Conservation (phyloP, 2,797 vertebrate genomes). For the Amphiprion clarkii region DNA sequence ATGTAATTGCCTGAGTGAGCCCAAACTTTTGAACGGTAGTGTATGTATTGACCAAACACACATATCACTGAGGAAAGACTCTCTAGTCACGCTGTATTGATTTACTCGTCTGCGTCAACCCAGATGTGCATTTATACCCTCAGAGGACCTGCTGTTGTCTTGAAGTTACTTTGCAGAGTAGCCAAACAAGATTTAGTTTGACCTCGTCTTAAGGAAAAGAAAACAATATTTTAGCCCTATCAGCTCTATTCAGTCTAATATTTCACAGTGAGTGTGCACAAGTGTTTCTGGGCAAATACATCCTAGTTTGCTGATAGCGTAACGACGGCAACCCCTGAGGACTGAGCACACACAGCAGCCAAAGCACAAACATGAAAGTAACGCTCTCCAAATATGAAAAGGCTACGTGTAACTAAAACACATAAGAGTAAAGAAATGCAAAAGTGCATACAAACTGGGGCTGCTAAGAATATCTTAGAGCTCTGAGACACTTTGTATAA, state of each 20-base stretch:
- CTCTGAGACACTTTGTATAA: not conserved
- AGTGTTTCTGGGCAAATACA: not conserved
- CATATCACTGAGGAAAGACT: not conserved
- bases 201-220: not conserved
- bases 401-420: too few relatives aligned
- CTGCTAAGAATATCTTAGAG: too few relatives aligned
- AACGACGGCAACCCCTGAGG: not conserved
- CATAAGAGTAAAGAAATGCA: not conserved
- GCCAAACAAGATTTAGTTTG: not conserved
- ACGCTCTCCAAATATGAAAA: not conserved
- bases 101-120: constrained; percentile 2
- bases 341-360: not conserved
- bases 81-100: constrained; percentile 9
- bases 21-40: too few relatives aligned
- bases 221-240: not conserved
- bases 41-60: not conserved
- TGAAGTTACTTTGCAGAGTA: not conserved
- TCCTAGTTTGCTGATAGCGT: too few relatives aligned
- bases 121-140: not conserved
- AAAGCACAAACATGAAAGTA: not conserved
- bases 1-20: too few relatives aligned
- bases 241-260: constrained; percentile 18
- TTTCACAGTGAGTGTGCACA: not conserved
- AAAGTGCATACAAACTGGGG: not conserved
- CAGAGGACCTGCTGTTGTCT: not conserved